Evolutionary conservation across 2,113 vertebrate species (phyloP).

Genomic region (Nerophis ophidion): DNA sequence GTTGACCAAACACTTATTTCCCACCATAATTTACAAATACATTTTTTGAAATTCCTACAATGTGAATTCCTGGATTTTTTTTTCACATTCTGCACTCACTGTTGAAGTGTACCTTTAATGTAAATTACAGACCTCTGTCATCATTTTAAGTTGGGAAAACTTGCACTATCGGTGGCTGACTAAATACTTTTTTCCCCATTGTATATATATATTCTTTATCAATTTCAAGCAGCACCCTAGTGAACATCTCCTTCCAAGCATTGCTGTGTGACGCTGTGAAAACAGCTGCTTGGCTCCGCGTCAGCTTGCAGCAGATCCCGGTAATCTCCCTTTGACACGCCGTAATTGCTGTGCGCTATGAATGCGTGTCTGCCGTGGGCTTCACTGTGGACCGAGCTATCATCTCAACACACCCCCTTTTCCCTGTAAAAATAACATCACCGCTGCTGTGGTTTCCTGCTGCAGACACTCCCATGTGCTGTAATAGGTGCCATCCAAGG

Average conservation of each 20-base stretch:
- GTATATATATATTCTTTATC: no score
- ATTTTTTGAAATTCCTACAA: no score
- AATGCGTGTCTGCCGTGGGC: constrained; percentile 1
- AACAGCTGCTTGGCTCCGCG: constrained; percentile 4
- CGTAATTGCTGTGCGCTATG: constrained; percentile 28
- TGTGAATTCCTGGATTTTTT: no score
- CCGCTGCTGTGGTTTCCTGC: constrained; percentile 2
- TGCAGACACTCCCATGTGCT: constrained; percentile 29
- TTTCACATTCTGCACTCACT: no score
- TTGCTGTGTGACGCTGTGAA: neutral
- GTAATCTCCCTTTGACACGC: constrained; percentile 21
- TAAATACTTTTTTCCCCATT: no score
- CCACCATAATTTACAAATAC: no score
- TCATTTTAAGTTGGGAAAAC: no score
- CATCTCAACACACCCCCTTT: constrained; percentile 15
- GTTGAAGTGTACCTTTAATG: no score
- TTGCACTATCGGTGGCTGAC: no score
- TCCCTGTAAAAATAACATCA: constrained; percentile 31
- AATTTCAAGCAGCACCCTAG: neutral
- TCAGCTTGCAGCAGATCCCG: constrained; percentile 17
- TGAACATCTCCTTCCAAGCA: neutral
- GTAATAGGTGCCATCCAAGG: constrained; percentile 19
- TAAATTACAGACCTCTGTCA: no score
- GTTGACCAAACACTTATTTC: no score
- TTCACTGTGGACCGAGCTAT: constrained; percentile 25